These are phyloP conservation scores for Drosophila nasuta DNA, from an alignment of 1,140 invertebrate species.

Conservation along the genomic window DNA sequence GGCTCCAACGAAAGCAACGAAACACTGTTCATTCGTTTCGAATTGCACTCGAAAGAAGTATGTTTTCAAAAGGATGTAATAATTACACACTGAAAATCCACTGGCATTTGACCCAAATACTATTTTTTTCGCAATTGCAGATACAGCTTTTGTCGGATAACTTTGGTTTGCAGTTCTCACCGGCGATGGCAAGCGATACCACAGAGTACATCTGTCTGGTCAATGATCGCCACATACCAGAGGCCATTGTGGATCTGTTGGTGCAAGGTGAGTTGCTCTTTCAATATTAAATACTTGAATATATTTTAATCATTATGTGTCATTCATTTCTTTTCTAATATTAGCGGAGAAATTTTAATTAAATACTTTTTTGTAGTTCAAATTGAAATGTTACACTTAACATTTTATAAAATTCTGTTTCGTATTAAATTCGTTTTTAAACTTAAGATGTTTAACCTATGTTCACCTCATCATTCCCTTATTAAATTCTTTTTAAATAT, in stretches of 20 bases:
- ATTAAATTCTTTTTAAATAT: neutral
- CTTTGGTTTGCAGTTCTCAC: conserved; percentile 88
- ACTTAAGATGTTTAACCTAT: no score
- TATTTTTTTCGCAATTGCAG: conserved; percentile 54
- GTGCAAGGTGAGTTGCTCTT: conserved; percentile 87
- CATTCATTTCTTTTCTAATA: no score
- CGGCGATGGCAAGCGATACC: conserved; percentile 87
- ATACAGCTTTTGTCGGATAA: conserved; percentile 87
- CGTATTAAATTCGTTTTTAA: no score
- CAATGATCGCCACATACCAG: conserved; percentile 88
- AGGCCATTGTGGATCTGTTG: conserved; percentile 87
- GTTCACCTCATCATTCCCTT: no score
- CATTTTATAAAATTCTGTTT: no score
- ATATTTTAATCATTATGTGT: no score
- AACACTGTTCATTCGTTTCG: neutral
- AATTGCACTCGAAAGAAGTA: neutral
- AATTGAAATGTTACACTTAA: no score
- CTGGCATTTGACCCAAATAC: conserved; percentile 13
- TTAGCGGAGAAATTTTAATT: no score
- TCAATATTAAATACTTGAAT: neutral
- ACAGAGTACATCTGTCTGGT: conserved; percentile 89
- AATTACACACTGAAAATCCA: conserved; percentile 24
- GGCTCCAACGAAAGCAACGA: conserved; percentile 2
- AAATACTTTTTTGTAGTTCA: no score
- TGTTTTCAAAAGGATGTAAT: conserved; percentile 7